Evolutionary conservation across 1,140 invertebrate genomes (phyloP).

Genomic region (Paraescarpia echinospica): DNA sequence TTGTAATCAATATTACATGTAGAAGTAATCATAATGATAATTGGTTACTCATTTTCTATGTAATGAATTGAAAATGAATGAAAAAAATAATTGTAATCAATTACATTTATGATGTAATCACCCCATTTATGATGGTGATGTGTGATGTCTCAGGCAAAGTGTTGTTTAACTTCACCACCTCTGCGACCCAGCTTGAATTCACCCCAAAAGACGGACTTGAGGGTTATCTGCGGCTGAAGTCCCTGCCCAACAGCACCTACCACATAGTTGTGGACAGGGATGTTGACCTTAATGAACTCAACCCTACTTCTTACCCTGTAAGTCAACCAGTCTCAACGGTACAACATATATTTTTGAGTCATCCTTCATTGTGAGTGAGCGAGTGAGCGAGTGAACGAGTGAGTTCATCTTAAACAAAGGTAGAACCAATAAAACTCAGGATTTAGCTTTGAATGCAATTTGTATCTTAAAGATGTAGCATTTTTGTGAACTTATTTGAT

Average conservation of each 20-base stretch:
- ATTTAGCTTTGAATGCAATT: background rate
- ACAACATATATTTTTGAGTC: too few species aligned
- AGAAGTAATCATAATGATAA: too few species aligned
- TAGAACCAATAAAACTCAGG: background rate
- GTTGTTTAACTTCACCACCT: constrained; percentile 6
- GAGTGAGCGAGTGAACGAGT: too few species aligned
- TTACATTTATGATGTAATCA: too few species aligned
- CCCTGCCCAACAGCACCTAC: background rate
- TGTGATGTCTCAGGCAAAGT: background rate
- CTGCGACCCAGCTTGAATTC: background rate
- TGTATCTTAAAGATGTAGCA: background rate
- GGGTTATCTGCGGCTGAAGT: background rate
- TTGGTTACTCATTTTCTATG: too few species aligned
- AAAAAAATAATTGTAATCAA: too few species aligned
- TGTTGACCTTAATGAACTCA: constrained; percentile 14
- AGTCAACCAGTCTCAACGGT: too few species aligned
- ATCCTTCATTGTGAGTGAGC: too few species aligned
- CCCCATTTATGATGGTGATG: background rate
- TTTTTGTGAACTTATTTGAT: background rate
- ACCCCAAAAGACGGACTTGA: background rate
- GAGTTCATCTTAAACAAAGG: background rate
- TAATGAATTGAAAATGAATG: too few species aligned
- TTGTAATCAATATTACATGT: too few species aligned
- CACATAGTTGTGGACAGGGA: background rate
- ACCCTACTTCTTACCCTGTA: background rate